phyloP scores from a whole-genome alignment of 2,888 invertebrate species.

The Dolichomitus sp. region DNA sequence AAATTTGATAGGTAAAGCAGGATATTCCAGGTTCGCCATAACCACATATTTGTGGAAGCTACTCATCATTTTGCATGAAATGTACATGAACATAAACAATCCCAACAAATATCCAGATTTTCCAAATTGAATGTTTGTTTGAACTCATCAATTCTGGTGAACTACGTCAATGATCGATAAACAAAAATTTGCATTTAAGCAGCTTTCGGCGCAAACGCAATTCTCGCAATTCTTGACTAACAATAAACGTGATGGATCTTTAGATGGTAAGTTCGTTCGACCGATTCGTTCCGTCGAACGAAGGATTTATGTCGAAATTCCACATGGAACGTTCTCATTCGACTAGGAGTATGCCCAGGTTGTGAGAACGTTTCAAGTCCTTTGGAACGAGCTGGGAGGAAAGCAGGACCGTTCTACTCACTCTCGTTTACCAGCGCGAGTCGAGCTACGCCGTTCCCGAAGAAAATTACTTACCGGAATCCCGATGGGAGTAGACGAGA shows the following conservation, averaged over 20 bases:
- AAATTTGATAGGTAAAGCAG: too few species aligned
- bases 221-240: slow-evolving; percentile 11
- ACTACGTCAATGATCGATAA: background rate
- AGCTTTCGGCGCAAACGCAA: background rate
- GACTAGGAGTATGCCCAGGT: background rate
- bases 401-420: slow-evolving; percentile 23
- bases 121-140: background rate
- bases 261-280: slow-evolving; percentile 19
- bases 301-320: slow-evolving; percentile 55
- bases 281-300: slow-evolving; percentile 27
- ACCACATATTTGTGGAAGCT: too few species aligned
- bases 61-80: background rate
- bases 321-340: slow-evolving; percentile 30
- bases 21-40: too few species aligned
- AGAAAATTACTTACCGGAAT: slow-evolving; percentile 69
- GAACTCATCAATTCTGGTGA: background rate
- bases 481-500: slow-evolving; percentile 66
- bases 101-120: background rate
- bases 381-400: slow-evolving; percentile 26
- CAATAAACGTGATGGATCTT: slow-evolving; percentile 1
- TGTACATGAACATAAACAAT: background rate
- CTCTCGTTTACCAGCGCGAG: slow-evolving; percentile 31
- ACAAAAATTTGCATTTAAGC: background rate
- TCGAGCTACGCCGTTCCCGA: slow-evolving; percentile 41
- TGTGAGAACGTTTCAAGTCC: background rate